phyloP scores from a whole-genome alignment of 2,113 vertebrate species.

The Gnathonemus echidnorhynchus region DNA sequence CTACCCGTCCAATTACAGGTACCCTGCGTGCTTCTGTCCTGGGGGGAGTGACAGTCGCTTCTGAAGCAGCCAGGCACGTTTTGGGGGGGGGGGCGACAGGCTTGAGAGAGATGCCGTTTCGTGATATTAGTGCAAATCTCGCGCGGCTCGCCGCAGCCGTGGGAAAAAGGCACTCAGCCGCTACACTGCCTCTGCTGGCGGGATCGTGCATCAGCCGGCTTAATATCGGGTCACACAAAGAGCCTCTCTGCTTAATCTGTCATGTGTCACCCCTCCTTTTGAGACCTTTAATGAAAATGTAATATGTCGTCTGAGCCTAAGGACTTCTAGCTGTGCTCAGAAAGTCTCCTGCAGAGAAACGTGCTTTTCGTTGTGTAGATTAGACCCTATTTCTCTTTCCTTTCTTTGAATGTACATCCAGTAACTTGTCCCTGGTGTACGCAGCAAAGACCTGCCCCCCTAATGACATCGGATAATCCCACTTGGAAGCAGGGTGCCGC shows the following conservation, averaged over 20 bases:
- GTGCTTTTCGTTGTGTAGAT: neutral
- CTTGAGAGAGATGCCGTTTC: neutral
- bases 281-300: neutral
- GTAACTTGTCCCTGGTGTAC: neutral
- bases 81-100: neutral
- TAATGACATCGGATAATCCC: neutral
- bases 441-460: neutral
- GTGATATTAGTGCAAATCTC: neutral
- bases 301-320: neutral
- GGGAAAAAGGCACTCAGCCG: neutral
- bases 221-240: neutral
- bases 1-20: neutral
- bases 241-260: neutral
- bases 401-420: neutral
- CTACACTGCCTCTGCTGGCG: neutral
- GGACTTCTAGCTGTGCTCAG: neutral
- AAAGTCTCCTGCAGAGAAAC: neutral
- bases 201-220: neutral
- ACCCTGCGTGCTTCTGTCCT: neutral
- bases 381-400: neutral
- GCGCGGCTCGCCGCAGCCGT: neutral
- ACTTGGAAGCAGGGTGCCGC: neutral
- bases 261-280: neutral
- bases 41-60: neutral
- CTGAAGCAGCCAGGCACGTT: neutral